Evolutionary conservation across 2,888 invertebrate species (phyloP), one percentile per base, ranked within the genome.

Genomic region (Lacanobia oleracea): DNA sequence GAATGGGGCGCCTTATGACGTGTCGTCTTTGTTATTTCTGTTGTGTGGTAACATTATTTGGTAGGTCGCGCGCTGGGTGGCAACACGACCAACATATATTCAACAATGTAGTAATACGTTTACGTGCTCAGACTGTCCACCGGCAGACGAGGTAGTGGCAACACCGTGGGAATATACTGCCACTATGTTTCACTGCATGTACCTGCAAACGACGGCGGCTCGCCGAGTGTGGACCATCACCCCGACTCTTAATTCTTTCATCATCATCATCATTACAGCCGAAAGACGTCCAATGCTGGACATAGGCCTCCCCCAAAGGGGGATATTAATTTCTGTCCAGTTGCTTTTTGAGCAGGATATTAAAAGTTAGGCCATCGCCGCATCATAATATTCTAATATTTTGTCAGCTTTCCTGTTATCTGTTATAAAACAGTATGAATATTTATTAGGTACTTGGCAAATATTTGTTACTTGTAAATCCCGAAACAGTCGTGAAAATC

Each of bases 71-170:
- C 40, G 67, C 51, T 56, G 71, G 74, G 56, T 69, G 67, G 66
- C 57, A 77, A 77, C 54, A 43, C 72, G 37, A n/a, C 37, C 63
- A 67, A 70, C 83, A 64, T 77, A 85, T 76, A 27, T 1, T 76
- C 81, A 73, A 83, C 83, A 83, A 69, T 66, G 75, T 83, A 77
- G 74, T 83, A 75, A 83, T 77, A 69, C 60, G 71, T 71, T 77
- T 77, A 84, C 83, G 86, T 84, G 86, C 73, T 53, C 72, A n/a
- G 86, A 83, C 81, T 86, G 69, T 63, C 84, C 81, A 45, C 65
- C n/a, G 59, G 53, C 61, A 67, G 66, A 51, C 56, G 67, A 64
- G 53, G 53, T 67, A 65, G n/a, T 56, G 43, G 63, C 37, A 43
- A 37, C 67, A 71, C 61, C 72, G 86, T 83, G 83, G 67, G 83